Evolutionary conservation across 1,140 invertebrate species (phyloP).

Genomic region (Drosophila truncata): DNA sequence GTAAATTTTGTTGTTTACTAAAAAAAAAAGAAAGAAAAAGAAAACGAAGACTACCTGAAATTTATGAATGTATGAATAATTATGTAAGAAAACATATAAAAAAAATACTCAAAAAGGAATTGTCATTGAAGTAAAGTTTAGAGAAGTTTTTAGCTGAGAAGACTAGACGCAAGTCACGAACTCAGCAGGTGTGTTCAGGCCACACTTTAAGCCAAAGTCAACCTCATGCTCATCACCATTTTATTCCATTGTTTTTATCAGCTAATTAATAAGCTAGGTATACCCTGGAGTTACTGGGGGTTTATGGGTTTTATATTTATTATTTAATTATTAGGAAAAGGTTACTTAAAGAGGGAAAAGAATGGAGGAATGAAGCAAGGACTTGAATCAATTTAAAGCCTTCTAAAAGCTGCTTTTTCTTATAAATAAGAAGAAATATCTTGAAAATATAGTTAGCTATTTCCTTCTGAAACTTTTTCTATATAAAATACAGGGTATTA

Average conservation of each 20-base stretch:
- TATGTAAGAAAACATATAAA: neutral
- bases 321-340: no score
- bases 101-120: neutral
- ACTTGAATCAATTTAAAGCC: no score
- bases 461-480: no score
- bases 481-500: neutral
- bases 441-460: no score
- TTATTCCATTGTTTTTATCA: constrained; percentile 21
- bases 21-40: neutral
- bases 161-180: constrained; percentile 13
- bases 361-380: no score
- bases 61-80: neutral
- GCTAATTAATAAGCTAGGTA: constrained; percentile 56
- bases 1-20: neutral
- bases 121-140: neutral
- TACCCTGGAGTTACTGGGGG: neutral
- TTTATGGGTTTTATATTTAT: neutral
- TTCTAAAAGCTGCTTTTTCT: no score
- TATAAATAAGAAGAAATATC: no score
- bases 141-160: neutral
- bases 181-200: constrained; percentile 19
- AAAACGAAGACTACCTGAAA: neutral
- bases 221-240: neutral
- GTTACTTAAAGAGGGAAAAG: no score
- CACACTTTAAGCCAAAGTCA: neutral